phyloP scores from a whole-genome alignment of 2,113 vertebrate species.

The Hemiscyllium ocellatum region DNA sequence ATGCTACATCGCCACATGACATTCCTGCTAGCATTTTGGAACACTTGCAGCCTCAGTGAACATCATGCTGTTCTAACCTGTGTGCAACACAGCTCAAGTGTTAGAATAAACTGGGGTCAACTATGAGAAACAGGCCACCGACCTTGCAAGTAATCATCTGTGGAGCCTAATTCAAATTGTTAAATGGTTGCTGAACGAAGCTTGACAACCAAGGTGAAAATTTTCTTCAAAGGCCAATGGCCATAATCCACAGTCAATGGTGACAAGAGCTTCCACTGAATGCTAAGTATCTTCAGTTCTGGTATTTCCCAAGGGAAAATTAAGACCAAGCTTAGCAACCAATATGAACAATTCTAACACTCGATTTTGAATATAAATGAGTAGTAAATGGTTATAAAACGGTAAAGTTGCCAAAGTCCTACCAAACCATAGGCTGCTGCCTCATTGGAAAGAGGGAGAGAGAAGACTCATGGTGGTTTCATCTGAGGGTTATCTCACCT shows the following conservation, averaged over 20 bases:
- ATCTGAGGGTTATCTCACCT: too few relatives aligned
- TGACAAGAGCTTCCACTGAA: not conserved
- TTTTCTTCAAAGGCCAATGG: not conserved
- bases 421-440: too few relatives aligned
- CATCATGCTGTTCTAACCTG: not conserved
- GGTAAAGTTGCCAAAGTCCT: too few relatives aligned
- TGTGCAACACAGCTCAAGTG: not conserved
- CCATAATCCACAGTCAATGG: not conserved
- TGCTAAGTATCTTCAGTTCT: not conserved
- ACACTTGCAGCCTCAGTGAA: not conserved
- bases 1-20: not conserved
- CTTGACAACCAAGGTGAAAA: not conserved
- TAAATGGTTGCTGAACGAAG: not conserved
- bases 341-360: not conserved
- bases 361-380: not conserved
- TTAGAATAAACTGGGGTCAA: not conserved
- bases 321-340: not conserved
- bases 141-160: constrained; percentile 22
- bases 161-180: not conserved
- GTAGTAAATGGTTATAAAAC: too few relatives aligned
- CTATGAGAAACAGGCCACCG: not conserved
- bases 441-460: too few relatives aligned
- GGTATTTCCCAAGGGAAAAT: not conserved
- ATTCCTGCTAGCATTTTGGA: not conserved
- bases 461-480: too few relatives aligned